Evolutionary conservation across 2,888 invertebrate species (phyloP).

Genomic region (Stenodema calcarata): DNA sequence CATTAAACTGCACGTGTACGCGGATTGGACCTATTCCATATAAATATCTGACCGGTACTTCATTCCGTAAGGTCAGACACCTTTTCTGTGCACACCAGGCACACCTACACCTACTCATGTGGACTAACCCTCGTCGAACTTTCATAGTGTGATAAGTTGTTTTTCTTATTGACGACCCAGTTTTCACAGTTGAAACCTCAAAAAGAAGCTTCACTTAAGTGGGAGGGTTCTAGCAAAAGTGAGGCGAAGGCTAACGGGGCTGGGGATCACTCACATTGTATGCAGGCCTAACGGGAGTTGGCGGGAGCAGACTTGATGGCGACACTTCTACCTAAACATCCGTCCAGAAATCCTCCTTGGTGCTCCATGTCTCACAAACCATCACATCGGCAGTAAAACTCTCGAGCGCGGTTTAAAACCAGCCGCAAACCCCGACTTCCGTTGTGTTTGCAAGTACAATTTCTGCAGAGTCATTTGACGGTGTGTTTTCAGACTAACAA

Average conservation of each 20-base stretch:
- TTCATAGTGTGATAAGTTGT: no score
- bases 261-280: conserved; percentile 38
- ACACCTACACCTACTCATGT: no score
- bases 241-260: conserved; percentile 31
- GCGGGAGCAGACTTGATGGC: conserved; percentile 39
- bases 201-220: background rate
- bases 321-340: conserved; percentile 34
- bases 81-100: no score
- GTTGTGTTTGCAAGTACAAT: background rate
- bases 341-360: background rate
- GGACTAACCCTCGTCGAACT: no score
- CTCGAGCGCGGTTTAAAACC: background rate
- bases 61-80: no score
- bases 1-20: no score
- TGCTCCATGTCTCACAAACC: background rate
- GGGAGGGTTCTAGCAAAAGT: background rate
- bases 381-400: background rate
- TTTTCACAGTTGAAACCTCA: background rate
- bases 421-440: background rate
- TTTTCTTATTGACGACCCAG: background rate
- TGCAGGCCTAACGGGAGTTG: conserved; percentile 35
- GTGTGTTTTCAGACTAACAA: no score
- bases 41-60: no score
- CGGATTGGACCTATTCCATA: no score
- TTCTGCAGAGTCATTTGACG: no score